A percentile compares a stretch with the other conserved stretches of the same genome.
These are phyloP conservation scores for Dynastes grantii DNA, from an alignment of 2,888 invertebrate species.

Conservation along the genomic window DNA sequence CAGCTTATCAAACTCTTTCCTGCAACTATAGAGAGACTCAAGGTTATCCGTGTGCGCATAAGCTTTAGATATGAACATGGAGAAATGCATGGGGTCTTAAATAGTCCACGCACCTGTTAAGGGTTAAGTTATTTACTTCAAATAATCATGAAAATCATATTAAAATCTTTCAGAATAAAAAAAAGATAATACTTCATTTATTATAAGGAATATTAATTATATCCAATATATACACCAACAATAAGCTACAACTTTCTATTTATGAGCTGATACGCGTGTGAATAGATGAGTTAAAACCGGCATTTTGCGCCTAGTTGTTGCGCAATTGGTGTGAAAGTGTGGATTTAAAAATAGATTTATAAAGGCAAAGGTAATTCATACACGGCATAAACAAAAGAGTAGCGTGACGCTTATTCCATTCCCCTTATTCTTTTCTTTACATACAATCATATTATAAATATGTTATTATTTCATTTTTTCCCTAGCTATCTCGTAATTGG, in stretches of 20 bases:
- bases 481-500: neutral
- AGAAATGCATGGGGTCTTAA: too few relatives aligned
- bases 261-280: constrained; percentile 17
- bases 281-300: constrained; percentile 14
- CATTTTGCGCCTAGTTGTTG: constrained; percentile 37
- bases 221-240: too few relatives aligned
- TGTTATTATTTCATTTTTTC: neutral
- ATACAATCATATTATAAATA: neutral
- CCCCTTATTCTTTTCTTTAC: neutral
- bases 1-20: too few relatives aligned
- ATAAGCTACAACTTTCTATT: constrained; percentile 15
- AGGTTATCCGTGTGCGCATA: too few relatives aligned
- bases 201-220: neutral
- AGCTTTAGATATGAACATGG: too few relatives aligned
- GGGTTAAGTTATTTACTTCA: too few relatives aligned
- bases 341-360: constrained; percentile 37
- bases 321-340: constrained; percentile 45
- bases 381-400: constrained; percentile 20
- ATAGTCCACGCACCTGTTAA: too few relatives aligned
- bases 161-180: too few relatives aligned
- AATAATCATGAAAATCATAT: too few relatives aligned
- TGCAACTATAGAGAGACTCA: too few relatives aligned
- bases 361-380: constrained; percentile 31
- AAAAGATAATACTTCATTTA: too few relatives aligned
- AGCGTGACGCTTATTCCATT: neutral